A percentile compares a stretch with the other conserved stretches of the same genome.
These are phyloP conservation scores for Pristiophorus japonicus DNA, from an alignment of 2,113 vertebrate species.

Conservation along the genomic window DNA sequence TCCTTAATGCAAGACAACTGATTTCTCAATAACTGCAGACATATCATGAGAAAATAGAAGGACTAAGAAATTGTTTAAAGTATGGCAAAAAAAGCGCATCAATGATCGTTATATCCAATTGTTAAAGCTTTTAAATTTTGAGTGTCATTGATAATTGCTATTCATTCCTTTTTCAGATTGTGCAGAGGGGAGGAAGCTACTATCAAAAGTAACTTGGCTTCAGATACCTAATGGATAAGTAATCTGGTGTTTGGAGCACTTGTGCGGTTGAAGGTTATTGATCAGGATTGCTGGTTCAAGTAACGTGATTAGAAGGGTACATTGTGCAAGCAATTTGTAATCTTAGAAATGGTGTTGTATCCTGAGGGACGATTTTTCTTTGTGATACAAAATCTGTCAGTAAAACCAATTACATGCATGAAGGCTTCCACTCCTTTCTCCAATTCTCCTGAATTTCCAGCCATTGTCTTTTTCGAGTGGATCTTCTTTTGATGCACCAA, in stretches of 20 bases:
- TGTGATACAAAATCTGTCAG: slow-evolving; percentile 22
- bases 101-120: neutral
- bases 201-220: neutral
- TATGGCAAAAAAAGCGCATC: neutral
- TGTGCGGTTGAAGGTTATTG: slow-evolving; percentile 6
- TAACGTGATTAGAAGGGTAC: neutral
- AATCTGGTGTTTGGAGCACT: neutral
- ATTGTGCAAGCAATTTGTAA: neutral
- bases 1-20: neutral
- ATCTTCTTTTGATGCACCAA: neutral
- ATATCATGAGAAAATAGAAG: neutral
- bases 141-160: neutral
- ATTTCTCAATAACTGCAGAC: neutral
- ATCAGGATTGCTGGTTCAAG: slow-evolving; percentile 13
- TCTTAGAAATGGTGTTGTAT: slow-evolving; percentile 26
- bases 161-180: neutral
- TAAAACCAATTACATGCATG: slow-evolving; percentile 29
- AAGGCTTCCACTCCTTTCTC: neutral
- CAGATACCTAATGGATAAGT: neutral
- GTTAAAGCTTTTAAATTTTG: neutral
- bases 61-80: neutral
- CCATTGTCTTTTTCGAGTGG: slow-evolving; percentile 26
- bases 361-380: slow-evolving; percentile 21
- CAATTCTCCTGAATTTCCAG: slow-evolving; percentile 19
- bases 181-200: neutral